Base-by-base conservation (phyloP, 2,113 vertebrate genomes). In the Cariama cristata region DNA sequence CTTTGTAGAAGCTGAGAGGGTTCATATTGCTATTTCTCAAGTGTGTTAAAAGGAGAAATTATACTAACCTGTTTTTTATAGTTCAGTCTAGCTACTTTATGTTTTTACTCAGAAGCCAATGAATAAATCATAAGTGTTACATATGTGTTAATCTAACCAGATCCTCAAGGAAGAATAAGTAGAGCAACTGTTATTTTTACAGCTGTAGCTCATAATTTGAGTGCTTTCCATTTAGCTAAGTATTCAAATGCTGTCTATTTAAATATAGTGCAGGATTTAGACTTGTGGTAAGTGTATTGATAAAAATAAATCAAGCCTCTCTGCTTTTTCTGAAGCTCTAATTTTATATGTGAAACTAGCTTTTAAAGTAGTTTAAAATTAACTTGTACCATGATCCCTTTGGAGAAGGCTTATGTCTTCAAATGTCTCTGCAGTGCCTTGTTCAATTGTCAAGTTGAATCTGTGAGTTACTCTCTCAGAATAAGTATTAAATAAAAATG, bases 151-250 rank as follows among this genome's bases (percentile, higher is more conserved):
- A 93, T 96, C 62, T 96, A 94, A 81, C 33, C 32, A 84, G 80
- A 81, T 96, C 69, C 84, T 96, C 66, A 53, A 90, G 76, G 52
- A 96, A 94, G 93, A 93, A 44, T 44, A 93, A 90, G 81, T 94
- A 81, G 73, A 97, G n/a, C 94, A 93, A 92, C 90, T 97, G 83
- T 93, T 96, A 89, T 85, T 97, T 97, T 96, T 96, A 93, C 86
- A 96, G 80, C 80, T 96, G 91, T 79, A 95, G 68, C 58, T 97
- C 83, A 66, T 95, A 53, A 96, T 96, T 79, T 53, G 66, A 96
- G 73, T 89, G 79, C 52, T 87, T 93, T 93, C 86, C 79, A 92
- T 92, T 97, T 89, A 92, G 75, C 55, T 91, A 81, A 85, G 62
- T 94, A 81, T 89, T 83, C 76, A 86, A 91, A 68, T 93, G n/a